These are phyloP conservation scores for Pseudopodoces humilis DNA, from an alignment of 2,113 vertebrate species.

Conservation along the genomic window DNA sequence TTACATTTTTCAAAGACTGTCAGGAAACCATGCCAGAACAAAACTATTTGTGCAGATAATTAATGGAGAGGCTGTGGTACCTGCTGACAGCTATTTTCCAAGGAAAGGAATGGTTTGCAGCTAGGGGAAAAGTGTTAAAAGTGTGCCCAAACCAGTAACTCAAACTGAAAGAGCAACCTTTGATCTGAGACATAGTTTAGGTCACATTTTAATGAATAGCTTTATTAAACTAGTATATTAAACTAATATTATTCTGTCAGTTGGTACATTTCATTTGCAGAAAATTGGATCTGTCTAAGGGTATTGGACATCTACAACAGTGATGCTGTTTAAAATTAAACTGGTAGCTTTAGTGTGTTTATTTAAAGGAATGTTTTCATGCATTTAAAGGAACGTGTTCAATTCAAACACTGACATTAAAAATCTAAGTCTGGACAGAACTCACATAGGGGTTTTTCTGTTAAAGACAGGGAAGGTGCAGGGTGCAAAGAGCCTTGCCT, in stretches of 20 bases:
- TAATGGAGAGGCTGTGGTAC: slow-evolving; percentile 47
- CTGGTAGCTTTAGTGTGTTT: not conserved
- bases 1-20: slow-evolving; percentile 12
- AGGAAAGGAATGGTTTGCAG: slow-evolving; percentile 45
- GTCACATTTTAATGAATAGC: slow-evolving; percentile 55
- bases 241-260: slow-evolving; percentile 64
- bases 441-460: not conserved
- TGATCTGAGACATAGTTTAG: slow-evolving; percentile 48
- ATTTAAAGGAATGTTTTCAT: slow-evolving; percentile 27
- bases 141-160: slow-evolving; percentile 37
- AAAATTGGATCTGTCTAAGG: slow-evolving; percentile 53
- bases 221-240: slow-evolving; percentile 64
- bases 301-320: slow-evolving; percentile 7
- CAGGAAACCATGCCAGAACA: slow-evolving; percentile 39
- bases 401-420: not conserved
- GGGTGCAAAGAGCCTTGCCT: not conserved
- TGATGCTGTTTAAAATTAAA: slow-evolving; percentile 43
- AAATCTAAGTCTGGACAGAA: not conserved
- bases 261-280: slow-evolving; percentile 55
- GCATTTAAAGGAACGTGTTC: slow-evolving; percentile 2
- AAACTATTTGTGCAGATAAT: slow-evolving; percentile 28
- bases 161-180: slow-evolving; percentile 40
- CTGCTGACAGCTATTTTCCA: slow-evolving; percentile 56
- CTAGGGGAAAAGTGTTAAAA: slow-evolving; percentile 43
- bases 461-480: not conserved